Percentiles rank a stretch among this genome's conserved stretches.
These are phyloP conservation scores for Antennarius maculatus DNA, from an alignment of 2,797 vertebrate species.

Conservation along the genomic window DNA sequence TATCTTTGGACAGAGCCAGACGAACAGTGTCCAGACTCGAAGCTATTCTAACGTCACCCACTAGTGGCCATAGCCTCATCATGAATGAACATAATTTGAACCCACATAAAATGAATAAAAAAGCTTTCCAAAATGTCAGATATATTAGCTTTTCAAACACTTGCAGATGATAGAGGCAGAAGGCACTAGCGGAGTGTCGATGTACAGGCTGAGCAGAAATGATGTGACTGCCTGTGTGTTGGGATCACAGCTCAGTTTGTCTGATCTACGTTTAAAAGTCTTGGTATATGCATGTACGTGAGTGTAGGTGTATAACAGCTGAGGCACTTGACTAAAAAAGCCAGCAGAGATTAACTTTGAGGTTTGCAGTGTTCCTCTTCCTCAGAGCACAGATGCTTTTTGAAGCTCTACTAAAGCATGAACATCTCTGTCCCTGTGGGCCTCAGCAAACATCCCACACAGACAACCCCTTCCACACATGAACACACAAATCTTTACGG, in stretches of 20 bases:
- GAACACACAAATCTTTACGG: constrained; percentile 41
- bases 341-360: constrained; percentile 33
- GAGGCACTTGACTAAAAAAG: constrained; percentile 3
- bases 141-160: background rate
- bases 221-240: no score
- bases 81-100: background rate
- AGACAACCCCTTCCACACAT: constrained; percentile 48
- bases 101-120: no score
- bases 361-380: constrained; percentile 27
- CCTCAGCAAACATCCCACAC: constrained; percentile 41
- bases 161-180: background rate
- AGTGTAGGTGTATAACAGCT: background rate
- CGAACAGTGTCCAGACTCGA: background rate
- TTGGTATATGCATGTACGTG: background rate
- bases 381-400: constrained; percentile 55
- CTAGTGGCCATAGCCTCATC: background rate
- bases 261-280: constrained; percentile 3
- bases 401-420: constrained; percentile 61
- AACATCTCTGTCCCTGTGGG: constrained; percentile 55
- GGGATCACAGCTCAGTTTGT: background rate
- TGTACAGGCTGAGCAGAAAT: background rate
- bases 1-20: background rate
- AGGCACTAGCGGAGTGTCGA: constrained; percentile 21
- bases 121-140: background rate
- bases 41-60: background rate